Evolutionary conservation across 2,888 invertebrate genomes (phyloP).

Genomic region (Lepidocyrtinus sp.): DNA sequence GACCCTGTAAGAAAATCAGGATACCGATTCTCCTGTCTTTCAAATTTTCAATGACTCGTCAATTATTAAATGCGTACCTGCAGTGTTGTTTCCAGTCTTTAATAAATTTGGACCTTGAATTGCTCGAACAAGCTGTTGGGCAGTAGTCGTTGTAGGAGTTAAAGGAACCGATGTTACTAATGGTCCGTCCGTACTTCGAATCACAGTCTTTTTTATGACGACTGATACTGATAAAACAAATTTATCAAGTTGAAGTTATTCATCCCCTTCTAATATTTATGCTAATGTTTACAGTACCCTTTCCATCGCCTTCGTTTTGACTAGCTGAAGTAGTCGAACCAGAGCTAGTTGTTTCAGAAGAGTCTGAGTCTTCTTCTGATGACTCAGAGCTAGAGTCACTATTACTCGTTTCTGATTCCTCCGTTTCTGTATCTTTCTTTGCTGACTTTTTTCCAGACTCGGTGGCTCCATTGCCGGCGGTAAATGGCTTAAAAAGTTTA

Average conservation of each 20-base stretch:
- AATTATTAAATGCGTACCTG: not conserved
- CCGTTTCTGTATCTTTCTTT: slow-evolving; percentile 28
- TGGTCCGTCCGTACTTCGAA: slow-evolving; percentile 33
- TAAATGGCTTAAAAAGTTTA: slow-evolving; percentile 18
- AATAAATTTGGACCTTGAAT: slow-evolving; percentile 33
- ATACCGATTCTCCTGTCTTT: too few species aligned
- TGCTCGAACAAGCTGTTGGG: slow-evolving; percentile 23
- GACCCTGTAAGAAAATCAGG: not conserved
- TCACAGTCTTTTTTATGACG: slow-evolving; percentile 43
- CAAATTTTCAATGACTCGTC: too few species aligned
- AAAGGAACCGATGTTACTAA: not conserved
- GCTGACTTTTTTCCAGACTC: not conserved
- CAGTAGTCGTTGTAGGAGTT: slow-evolving; percentile 1
- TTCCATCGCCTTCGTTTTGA: slow-evolving; percentile 5
- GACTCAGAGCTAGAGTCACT: slow-evolving; percentile 24
- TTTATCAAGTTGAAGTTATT: not conserved
- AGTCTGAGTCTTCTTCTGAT: slow-evolving; percentile 22
- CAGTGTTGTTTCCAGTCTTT: slow-evolving; percentile 17
- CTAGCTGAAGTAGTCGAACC: slow-evolving; percentile 5
- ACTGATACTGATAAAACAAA: slow-evolving; percentile 7
- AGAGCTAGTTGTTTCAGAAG: slow-evolving; percentile 9
- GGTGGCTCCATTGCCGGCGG: not conserved
- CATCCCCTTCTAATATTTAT: not conserved
- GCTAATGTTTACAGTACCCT: slow-evolving; percentile 17
- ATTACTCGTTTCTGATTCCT: slow-evolving; percentile 18